Conservation (phyloP, 1,140 invertebrate species). For the Pygmarrhopalites habei region DNA sequence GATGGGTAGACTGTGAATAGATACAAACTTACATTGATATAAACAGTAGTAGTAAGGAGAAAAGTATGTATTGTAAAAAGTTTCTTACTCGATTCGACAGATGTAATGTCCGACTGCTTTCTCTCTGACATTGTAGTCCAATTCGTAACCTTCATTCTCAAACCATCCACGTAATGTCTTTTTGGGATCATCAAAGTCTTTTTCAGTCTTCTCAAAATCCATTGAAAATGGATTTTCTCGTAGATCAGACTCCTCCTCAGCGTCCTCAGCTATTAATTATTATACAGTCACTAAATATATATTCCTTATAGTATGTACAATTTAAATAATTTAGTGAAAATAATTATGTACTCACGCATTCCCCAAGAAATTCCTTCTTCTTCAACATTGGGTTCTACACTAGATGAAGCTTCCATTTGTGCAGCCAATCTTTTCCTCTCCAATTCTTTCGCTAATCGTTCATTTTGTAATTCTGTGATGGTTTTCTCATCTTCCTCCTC, state of each 20-base stretch:
- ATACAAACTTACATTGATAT: neutral
- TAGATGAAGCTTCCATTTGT: constrained; percentile 46
- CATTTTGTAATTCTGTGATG: constrained; percentile 68
- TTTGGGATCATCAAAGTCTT: constrained; percentile 90
- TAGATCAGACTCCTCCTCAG: constrained; percentile 73
- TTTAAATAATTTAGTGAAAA: no score
- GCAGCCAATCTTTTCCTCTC: constrained; percentile 52
- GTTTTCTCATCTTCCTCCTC: constrained; percentile 76
- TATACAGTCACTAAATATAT: no score
- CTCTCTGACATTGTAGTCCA: constrained; percentile 78
- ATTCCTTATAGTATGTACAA: neutral
- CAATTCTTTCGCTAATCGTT: constrained; percentile 51
- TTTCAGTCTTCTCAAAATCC: constrained; percentile 48
- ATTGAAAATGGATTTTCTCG: constrained; percentile 71
- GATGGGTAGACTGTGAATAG: constrained; percentile 60
- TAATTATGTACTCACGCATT: constrained; percentile 61
- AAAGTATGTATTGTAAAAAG: constrained; percentile 1
- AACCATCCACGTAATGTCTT: constrained; percentile 90
- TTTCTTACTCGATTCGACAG: constrained; percentile 57
- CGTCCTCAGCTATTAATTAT: constrained; percentile 75
- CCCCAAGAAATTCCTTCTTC: constrained; percentile 81
- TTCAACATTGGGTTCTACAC: constrained; percentile 50
- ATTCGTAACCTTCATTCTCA: constrained; percentile 81
- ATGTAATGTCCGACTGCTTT: constrained; percentile 69
- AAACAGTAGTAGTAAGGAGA: neutral